A percentile compares a stretch with the other conserved stretches of the same genome.
Evolutionary conservation across 2,113 vertebrate genomes (phyloP).

Genomic region (Chloropsis cyanopogon): DNA sequence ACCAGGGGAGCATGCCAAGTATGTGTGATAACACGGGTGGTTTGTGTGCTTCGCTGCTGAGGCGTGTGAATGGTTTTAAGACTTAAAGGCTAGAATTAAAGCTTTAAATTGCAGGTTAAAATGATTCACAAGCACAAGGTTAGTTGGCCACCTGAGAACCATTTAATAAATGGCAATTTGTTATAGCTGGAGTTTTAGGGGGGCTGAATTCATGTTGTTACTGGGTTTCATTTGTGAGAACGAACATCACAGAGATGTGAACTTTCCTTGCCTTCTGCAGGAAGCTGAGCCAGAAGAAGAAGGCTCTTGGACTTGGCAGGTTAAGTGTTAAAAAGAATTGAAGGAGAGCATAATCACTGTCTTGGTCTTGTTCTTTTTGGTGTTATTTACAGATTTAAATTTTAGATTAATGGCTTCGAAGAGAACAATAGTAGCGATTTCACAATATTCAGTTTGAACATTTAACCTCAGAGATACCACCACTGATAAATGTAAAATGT

Average conservation of each 20-base stretch:
- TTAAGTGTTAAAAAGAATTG: background rate
- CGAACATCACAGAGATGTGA: background rate
- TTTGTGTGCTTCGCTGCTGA: background rate
- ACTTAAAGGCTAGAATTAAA: background rate
- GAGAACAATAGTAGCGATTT: background rate
- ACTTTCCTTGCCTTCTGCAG: background rate
- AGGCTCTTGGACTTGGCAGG: background rate
- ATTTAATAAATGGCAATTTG: background rate
- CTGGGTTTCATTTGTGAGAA: background rate
- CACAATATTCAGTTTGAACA: background rate
- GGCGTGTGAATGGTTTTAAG: background rate
- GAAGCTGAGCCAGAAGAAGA: background rate
- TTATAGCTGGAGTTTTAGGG: background rate
- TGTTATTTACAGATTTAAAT: background rate
- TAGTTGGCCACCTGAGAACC: background rate
- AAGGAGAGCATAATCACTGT: background rate
- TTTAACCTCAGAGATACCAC: background rate
- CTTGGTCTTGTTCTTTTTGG: background rate
- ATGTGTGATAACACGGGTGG: rapidly evolving
- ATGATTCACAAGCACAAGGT: background rate
- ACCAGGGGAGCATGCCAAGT: rapidly evolving
- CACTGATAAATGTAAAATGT: background rate
- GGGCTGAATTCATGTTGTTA: rapidly evolving
- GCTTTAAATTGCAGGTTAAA: background rate
- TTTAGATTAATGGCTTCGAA: background rate